These are phyloP conservation scores for Epinephelus awoara DNA, from an alignment of 2,797 vertebrate genomes.

Conservation along the genomic window DNA sequence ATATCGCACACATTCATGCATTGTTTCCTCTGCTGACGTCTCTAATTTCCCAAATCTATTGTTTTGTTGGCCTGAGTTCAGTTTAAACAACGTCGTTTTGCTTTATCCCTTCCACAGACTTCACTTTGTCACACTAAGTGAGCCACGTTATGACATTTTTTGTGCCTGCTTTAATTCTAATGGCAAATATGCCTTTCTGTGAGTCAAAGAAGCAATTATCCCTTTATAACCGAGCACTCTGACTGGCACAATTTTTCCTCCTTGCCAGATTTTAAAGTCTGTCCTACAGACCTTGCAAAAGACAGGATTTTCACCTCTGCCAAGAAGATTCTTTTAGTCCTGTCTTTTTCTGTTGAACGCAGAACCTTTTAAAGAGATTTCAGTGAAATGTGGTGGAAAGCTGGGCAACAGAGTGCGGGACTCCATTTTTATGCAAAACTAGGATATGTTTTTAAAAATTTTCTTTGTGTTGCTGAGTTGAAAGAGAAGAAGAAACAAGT, in stretches of 20 bases:
- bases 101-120: conserved; percentile 7
- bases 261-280: conserved; percentile 8
- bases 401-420: too few relatives aligned
- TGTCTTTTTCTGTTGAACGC: background rate
- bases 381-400: background rate
- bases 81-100: background rate
- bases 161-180: conserved; percentile 10
- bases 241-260: conserved; percentile 25
- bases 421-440: too few relatives aligned
- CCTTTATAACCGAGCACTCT: conserved; percentile 15
- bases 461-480: too few relatives aligned
- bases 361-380: background rate
- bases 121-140: conserved; percentile 2
- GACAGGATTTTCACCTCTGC: background rate
- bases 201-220: conserved; percentile 34
- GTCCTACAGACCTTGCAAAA: conserved; percentile 10
- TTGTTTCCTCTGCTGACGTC: background rate
- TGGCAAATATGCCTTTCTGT: conserved; percentile 22
- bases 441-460: too few relatives aligned
- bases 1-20: background rate
- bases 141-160: background rate
- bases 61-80: background rate
- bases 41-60: conserved; percentile 10
- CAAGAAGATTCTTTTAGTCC: background rate
- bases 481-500: too few relatives aligned